Evolutionary conservation across 1,140 invertebrate species (phyloP), one percentile per base, ranked within the genome.

Genomic region (Geopemphigus sp.): DNA sequence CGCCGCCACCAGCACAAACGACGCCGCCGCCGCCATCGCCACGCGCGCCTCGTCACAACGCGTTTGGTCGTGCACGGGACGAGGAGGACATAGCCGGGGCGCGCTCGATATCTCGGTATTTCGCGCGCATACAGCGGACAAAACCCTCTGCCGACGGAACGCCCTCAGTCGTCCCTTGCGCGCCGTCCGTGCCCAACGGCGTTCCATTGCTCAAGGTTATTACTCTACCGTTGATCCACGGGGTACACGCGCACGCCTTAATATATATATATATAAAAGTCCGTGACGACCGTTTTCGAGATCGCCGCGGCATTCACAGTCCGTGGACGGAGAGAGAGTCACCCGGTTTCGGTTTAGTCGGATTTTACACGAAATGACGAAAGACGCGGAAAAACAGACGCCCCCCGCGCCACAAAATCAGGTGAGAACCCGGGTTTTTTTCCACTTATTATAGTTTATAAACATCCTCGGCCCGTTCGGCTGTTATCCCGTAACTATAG

Each of bases 81-180:
- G 39, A 64, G 39, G 54, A 81, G 70, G 22, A 68, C 47, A 14
- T 50, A 70, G 63, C 63, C 24, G 53, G 50, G 63, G 22, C 26
- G 17, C 64, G 59, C 72, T 76, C 70, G 47, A 74, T 74, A 74
- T 64, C 22, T 22, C 45, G 12, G 32, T 74, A 57, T 74, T 73
- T 22, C 32, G 24, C 54, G 54, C 39, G 26, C 72, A 29, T 5
- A 4, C 24, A 54, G 24, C 32, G 53, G 53, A 53, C 14, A 12
- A 19, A 72, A 14, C 70, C 50, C 32, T 14, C 29, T 17, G 29
- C 29, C 32, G 15, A 12, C 57, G 56, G 15, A 22, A 56, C 61
- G 56, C 57, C 73, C 73, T 78, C 73, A 78, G 73, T 78, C 73
- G 56, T 78, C 22, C 73, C 57, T 26, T 10, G 73, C n/a, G 32